Percentiles rank a stretch among this genome's conserved stretches.
Conservation (phyloP, 2,888 invertebrate genomes). For the Sialis fuliginosa region DNA sequence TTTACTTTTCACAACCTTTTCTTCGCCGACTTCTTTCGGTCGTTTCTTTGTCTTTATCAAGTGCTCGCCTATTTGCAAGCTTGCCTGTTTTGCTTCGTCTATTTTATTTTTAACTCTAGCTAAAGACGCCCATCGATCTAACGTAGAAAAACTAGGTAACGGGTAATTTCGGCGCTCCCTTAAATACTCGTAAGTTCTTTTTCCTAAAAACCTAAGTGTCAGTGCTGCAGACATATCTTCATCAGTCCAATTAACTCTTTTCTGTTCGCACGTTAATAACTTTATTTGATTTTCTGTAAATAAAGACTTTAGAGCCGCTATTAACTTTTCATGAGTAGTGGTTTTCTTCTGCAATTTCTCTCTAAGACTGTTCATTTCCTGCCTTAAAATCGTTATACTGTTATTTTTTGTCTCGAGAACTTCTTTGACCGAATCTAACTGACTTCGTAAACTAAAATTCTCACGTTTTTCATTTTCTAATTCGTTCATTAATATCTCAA, state of each 20-base stretch:
- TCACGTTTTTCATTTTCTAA: not conserved
- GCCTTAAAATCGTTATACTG: not conserved
- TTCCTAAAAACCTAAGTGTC: not conserved
- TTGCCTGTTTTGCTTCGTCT: not conserved
- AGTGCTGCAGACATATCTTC: not conserved
- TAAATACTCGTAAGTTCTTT: not conserved
- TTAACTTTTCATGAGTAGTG: not conserved
- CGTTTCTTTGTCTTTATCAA: slow-evolving; percentile 3
- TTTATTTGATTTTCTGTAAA: slow-evolving; percentile 2
- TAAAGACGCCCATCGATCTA: slow-evolving; percentile 1
- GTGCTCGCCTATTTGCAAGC: slow-evolving; percentile 8
- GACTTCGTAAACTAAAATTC: not conserved
- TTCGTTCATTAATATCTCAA: not conserved
- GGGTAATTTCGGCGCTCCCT: not conserved
- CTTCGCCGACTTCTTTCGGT: not conserved
- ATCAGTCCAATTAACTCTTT: not conserved
- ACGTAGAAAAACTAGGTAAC: slow-evolving; percentile 1
- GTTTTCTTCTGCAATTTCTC: not conserved
- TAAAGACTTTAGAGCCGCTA: not conserved
- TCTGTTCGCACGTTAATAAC: not conserved
- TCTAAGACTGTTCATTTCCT: not conserved
- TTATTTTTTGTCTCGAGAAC: not conserved
- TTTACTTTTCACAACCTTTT: not conserved
- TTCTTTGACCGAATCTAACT: not conserved
- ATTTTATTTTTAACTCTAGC: slow-evolving; percentile 1